A percentile compares a stretch with the other conserved stretches of the same genome.
These are phyloP conservation scores for Ctenopoma multispine DNA, from an alignment of 2,797 vertebrate genomes.

Conservation along the genomic window DNA sequence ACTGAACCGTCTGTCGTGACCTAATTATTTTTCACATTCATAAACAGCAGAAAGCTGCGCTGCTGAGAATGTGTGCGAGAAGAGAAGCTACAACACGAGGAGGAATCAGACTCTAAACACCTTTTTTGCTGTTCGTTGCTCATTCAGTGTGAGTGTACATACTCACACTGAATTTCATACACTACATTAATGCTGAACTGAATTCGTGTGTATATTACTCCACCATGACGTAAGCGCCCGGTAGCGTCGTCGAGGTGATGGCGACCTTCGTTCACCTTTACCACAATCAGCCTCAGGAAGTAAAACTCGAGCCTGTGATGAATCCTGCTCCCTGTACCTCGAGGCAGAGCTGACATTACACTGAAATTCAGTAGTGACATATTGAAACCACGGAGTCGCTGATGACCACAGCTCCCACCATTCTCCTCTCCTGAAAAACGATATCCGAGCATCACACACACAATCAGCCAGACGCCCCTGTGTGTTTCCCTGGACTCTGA, in stretches of 20 bases:
- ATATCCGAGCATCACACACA: conserved; percentile 1
- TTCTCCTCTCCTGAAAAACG: not conserved
- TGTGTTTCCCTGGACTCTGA: conserved; percentile 56
- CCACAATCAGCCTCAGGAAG: conserved; percentile 4
- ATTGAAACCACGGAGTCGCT: not conserved
- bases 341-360: conserved; percentile 28
- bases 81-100: too few species aligned
- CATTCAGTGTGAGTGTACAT: too few species aligned
- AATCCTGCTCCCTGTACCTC: not conserved
- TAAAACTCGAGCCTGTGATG: conserved; percentile 8
- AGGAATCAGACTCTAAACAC: too few species aligned
- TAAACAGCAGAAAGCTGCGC: too few species aligned
- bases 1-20: too few species aligned
- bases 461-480: conserved; percentile 30
- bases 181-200: not conserved
- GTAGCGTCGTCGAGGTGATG: not conserved
- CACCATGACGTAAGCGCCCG: not conserved
- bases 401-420: conserved; percentile 1
- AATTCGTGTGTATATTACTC: not conserved
- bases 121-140: too few species aligned
- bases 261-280: conserved; percentile 28
- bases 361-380: not conserved
- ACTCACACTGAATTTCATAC: not conserved
- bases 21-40: too few species aligned
- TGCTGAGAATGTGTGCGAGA: too few species aligned